Percentiles rank a stretch among this genome's conserved stretches.
phyloP scores from a whole-genome alignment of 2,888 invertebrate species.

The Syrista parreyssii region DNA sequence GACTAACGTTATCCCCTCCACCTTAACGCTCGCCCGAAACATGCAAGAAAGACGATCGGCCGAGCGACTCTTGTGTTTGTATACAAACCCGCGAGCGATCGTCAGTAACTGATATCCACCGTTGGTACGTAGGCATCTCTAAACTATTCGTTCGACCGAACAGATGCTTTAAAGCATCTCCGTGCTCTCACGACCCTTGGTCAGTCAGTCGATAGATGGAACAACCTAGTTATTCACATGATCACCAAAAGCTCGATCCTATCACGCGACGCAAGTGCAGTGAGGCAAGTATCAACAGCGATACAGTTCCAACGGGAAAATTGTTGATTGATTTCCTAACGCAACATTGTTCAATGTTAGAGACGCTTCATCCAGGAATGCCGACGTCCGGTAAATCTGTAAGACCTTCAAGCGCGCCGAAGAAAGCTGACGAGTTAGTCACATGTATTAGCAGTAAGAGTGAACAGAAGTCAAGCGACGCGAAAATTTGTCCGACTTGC shows the following conservation, averaged over 20 bases:
- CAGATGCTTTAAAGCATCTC: slow-evolving; percentile 18
- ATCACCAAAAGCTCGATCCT: slow-evolving; percentile 20
- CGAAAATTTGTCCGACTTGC: slow-evolving; percentile 17
- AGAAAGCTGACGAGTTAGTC: slow-evolving; percentile 5
- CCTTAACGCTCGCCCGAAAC: no score
- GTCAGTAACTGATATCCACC: no score
- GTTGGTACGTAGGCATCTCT: no score
- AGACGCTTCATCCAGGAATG: slow-evolving; percentile 19
- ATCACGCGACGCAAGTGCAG: slow-evolving; percentile 23
- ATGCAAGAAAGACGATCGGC: no score
- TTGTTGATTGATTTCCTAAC: slow-evolving; percentile 13
- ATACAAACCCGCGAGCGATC: no score
- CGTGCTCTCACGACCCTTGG: slow-evolving; percentile 20
- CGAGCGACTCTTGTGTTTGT: no score
- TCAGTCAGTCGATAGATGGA: slow-evolving; percentile 15
- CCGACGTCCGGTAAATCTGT: slow-evolving; percentile 3
- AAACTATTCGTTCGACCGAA: no score
- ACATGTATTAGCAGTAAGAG: slow-evolving; percentile 3
- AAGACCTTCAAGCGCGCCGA: slow-evolving; percentile 6
- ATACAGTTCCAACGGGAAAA: slow-evolving; percentile 8
- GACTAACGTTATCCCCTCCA: no score
- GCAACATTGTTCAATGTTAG: slow-evolving; percentile 18
- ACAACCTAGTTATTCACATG: slow-evolving; percentile 21
- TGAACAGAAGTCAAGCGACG: slow-evolving; percentile 1
- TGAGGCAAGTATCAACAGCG: slow-evolving; percentile 9